Evolutionary conservation across 2,797 vertebrate genomes (phyloP).

Genomic region (Cyclopterus lumpus): DNA sequence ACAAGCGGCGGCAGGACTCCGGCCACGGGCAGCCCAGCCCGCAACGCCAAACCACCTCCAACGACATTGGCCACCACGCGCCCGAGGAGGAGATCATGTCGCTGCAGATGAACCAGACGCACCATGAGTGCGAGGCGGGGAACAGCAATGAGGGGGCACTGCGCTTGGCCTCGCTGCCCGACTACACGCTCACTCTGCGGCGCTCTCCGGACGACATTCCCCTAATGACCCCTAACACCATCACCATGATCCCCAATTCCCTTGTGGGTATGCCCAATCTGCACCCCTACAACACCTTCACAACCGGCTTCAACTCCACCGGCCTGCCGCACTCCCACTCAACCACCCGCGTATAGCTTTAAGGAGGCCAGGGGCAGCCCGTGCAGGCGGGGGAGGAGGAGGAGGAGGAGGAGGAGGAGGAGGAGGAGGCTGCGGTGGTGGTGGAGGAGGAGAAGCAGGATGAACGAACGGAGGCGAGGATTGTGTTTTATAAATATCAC

Average conservation of each 20-base stretch:
- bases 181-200: constrained; percentile 96
- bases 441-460: constrained; percentile 54
- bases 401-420: not conserved
- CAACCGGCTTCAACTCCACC: constrained; percentile 95
- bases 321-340: constrained; percentile 98
- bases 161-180: constrained; percentile 91
- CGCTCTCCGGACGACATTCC: constrained; percentile 98
- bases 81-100: constrained; percentile 97
- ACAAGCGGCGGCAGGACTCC: constrained; percentile 95
- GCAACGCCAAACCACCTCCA: constrained; percentile 85
- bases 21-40: constrained; percentile 93
- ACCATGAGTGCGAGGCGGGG: constrained; percentile 92
- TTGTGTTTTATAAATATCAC: constrained; percentile 85
- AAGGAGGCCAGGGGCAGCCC: constrained; percentile 72
- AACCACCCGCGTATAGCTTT: constrained; percentile 98
- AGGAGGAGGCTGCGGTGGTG: constrained; percentile 1
- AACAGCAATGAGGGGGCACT: constrained; percentile 83
- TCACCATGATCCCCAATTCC: constrained; percentile 99
- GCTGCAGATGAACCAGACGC: constrained; percentile 94
- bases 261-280: constrained; percentile 97
- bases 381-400: constrained; percentile 47
- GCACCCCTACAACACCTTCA: constrained; percentile 98
- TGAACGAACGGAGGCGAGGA: constrained; percentile 71
- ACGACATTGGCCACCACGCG: constrained; percentile 89
- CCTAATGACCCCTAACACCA: constrained; percentile 98